Evolutionary conservation across 2,797 vertebrate genomes (phyloP).

Genomic region (Myripristis jacobus): DNA sequence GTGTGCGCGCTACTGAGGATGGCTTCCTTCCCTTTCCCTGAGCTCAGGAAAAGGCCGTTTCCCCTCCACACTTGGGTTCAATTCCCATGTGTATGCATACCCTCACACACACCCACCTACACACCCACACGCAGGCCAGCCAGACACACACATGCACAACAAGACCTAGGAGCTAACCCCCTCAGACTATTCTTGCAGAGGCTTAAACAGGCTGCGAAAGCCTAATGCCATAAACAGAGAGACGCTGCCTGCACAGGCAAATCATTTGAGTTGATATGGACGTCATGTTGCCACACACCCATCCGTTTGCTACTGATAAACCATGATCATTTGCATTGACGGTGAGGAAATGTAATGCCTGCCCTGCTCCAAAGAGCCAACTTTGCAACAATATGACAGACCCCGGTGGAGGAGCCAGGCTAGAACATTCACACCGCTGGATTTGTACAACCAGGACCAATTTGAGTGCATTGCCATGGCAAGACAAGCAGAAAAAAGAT

Average conservation of each 20-base stretch:
- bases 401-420: too few relatives aligned
- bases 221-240: neutral
- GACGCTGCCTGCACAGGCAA: neutral
- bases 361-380: neutral
- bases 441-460: neutral
- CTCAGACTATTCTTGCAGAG: conserved; percentile 4
- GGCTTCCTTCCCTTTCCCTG: conserved; percentile 72
- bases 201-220: neutral
- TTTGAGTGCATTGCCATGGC: neutral
- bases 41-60: conserved; percentile 69
- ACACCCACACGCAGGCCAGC: neutral
- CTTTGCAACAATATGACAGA: too few relatives aligned
- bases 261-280: neutral
- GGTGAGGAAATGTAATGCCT: neutral
- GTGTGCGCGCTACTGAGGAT: conserved; percentile 51
- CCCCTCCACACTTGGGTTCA: conserved; percentile 41
- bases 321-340: neutral
- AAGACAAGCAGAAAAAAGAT: too few relatives aligned
- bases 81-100: conserved; percentile 30
- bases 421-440: neutral
- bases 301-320: conserved; percentile 1
- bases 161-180: too few relatives aligned
- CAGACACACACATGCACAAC: too few relatives aligned
- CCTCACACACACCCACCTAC: conserved; percentile 19
- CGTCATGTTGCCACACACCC: neutral